phyloP scores from a whole-genome alignment of 2,797 vertebrate species.

The Dendrocincla fuliginosa region DNA sequence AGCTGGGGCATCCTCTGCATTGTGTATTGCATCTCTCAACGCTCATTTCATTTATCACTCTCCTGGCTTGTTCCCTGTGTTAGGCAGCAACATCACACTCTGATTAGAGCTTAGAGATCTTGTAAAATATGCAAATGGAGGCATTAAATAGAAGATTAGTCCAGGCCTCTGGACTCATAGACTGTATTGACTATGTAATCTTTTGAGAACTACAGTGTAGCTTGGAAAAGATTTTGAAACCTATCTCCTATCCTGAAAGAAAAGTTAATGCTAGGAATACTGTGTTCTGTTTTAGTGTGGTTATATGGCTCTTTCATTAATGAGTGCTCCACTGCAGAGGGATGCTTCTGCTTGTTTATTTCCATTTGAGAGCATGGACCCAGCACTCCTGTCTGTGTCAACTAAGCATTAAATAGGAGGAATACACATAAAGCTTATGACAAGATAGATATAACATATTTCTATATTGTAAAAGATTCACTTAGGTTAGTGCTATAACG shows the following conservation, averaged over 20 bases:
- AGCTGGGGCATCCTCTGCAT: background rate
- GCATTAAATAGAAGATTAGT: background rate
- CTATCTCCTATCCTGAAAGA: background rate
- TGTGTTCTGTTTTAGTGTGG: background rate
- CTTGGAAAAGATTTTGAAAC: background rate
- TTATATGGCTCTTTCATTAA: background rate
- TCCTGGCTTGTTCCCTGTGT: fast-evolving
- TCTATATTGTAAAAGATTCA: background rate
- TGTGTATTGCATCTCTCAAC: fast-evolving
- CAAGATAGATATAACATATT: background rate
- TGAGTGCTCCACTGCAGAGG: background rate
- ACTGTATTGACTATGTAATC: background rate
- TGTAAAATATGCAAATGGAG: background rate
- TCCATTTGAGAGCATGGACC: background rate
- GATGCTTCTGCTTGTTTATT: background rate
- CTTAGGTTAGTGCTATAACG: background rate
- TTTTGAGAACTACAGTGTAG: background rate
- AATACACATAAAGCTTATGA: background rate
- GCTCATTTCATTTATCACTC: background rate
- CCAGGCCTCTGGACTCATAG: background rate
- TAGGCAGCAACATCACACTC: background rate
- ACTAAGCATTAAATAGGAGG: background rate
- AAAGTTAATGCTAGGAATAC: background rate
- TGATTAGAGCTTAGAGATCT: background rate
- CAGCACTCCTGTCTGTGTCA: background rate